phyloP scores from a whole-genome alignment of 2,888 invertebrate genomes.

The Alviniconcha strummeri region DNA sequence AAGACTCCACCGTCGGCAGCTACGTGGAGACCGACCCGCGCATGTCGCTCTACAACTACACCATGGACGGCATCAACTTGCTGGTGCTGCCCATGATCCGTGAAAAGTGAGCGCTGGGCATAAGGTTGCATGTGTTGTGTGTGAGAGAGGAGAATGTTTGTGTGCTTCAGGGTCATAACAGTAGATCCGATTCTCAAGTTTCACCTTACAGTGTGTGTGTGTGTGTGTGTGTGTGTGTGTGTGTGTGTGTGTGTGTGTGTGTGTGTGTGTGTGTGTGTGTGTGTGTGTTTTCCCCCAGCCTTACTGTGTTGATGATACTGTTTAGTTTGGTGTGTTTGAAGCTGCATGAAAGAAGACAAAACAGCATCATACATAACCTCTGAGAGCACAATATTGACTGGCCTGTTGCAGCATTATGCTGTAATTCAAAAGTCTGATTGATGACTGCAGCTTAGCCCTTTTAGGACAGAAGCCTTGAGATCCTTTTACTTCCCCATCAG shows the following conservation, averaged over 20 bases:
- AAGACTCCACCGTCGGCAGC: constrained; percentile 48
- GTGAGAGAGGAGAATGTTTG: not conserved
- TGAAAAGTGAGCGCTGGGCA: constrained; percentile 81
- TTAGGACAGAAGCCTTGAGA: no score
- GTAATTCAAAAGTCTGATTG: no score
- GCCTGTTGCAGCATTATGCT: no score
- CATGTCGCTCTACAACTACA: constrained; percentile 93
- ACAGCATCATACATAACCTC: no score
- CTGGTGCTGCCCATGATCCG: constrained; percentile 96
- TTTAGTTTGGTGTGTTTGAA: no score
- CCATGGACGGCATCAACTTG: constrained; percentile 95
- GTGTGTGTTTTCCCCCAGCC: not conserved
- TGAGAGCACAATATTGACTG: no score
- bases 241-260: not conserved
- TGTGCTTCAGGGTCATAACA: not conserved
- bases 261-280: not conserved
- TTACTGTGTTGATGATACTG: no score
- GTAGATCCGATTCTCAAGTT: not conserved
- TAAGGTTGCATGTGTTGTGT: not conserved
- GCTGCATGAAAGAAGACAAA: no score
- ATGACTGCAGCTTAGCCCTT: no score
- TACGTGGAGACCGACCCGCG: constrained; percentile 83
- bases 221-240: not conserved
- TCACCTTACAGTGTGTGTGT: not conserved
- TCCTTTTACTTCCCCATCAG: no score